These are phyloP conservation scores for Meiosimyza decipiens DNA, from an alignment of 2,888 invertebrate species.

Conservation along the genomic window DNA sequence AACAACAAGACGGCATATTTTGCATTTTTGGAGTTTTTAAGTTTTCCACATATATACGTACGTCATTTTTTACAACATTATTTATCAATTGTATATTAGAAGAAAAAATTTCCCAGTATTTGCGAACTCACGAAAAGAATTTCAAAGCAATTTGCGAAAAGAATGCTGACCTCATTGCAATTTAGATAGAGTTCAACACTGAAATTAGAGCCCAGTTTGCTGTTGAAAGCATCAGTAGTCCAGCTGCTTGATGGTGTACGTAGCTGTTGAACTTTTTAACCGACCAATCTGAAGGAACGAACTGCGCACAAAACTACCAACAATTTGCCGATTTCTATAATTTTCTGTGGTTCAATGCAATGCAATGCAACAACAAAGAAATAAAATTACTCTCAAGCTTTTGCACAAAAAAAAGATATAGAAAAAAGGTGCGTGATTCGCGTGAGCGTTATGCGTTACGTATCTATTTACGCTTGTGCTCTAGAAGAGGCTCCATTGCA, in stretches of 20 bases:
- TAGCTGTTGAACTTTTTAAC: slow-evolving; percentile 40
- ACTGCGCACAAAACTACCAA: slow-evolving; percentile 33
- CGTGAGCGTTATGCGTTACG: slow-evolving; percentile 62
- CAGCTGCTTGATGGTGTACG: slow-evolving; percentile 44
- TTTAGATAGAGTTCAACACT: slow-evolving; percentile 22
- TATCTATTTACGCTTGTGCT: slow-evolving; percentile 40
- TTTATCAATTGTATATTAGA: no score
- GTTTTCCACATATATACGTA: no score
- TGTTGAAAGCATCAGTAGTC: slow-evolving; percentile 38
- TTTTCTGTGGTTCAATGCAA: slow-evolving; percentile 5
- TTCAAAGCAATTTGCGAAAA: no score
- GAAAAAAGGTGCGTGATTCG: slow-evolving; percentile 59
- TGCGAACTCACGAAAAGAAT: no score
- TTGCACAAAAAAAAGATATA: background rate
- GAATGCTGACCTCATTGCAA: slow-evolving; percentile 1
- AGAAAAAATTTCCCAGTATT: no score
- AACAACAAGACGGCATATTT: no score
- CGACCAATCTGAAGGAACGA: no score
- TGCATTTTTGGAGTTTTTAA: no score
- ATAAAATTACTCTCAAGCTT: slow-evolving; percentile 11
- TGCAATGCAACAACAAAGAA: slow-evolving; percentile 7
- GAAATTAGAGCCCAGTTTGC: slow-evolving; percentile 20
- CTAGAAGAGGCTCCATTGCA: background rate
- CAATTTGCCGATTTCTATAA: background rate
- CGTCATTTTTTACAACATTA: no score